A percentile compares a stretch with the other conserved stretches of the same genome.
phyloP scores from a whole-genome alignment of 2,888 invertebrate species.

The Andrena praecox region DNA sequence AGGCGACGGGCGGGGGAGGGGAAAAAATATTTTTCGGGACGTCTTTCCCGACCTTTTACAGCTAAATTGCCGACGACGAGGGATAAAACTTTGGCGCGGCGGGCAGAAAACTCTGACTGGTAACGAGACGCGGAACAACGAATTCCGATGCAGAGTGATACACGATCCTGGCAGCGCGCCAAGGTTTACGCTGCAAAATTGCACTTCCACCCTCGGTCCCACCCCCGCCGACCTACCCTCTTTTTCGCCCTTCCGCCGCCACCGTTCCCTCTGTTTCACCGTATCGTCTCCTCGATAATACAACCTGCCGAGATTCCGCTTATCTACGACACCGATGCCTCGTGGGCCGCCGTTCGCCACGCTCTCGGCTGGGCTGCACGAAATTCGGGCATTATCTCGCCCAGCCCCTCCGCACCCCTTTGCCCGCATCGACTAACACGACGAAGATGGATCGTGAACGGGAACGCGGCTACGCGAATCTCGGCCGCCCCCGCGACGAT shows the following conservation, averaged over 20 bases:
- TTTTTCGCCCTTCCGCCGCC: constrained; percentile 40
- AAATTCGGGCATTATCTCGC: constrained; percentile 56
- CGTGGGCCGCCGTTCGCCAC: constrained; percentile 51
- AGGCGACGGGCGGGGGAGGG: background rate
- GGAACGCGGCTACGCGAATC: constrained; percentile 3
- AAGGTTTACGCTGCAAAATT: constrained; percentile 81
- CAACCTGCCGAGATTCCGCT: constrained; percentile 76
- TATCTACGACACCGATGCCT: constrained; percentile 68
- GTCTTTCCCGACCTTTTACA: constrained; percentile 56
- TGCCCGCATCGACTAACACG: constrained; percentile 1
- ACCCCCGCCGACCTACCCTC: constrained; percentile 39
- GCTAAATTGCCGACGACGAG: constrained; percentile 63
- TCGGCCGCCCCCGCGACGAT: constrained; percentile 5
- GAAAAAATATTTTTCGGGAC: constrained; percentile 31
- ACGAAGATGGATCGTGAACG: constrained; percentile 46
- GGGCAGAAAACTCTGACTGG: constrained; percentile 76
- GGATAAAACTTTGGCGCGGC: constrained; percentile 69
- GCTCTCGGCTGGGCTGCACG: constrained; percentile 47
- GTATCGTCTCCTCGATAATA: constrained; percentile 76
- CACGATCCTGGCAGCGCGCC: constrained; percentile 79
- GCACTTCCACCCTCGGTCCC: constrained; percentile 72
- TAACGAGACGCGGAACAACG: constrained; percentile 82
- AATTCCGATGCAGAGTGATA: constrained; percentile 82
- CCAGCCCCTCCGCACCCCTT: background rate
- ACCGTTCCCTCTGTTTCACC: constrained; percentile 57